phyloP scores from a whole-genome alignment of 2,797 vertebrate genomes.

The Eupleurogrammus muticus region DNA sequence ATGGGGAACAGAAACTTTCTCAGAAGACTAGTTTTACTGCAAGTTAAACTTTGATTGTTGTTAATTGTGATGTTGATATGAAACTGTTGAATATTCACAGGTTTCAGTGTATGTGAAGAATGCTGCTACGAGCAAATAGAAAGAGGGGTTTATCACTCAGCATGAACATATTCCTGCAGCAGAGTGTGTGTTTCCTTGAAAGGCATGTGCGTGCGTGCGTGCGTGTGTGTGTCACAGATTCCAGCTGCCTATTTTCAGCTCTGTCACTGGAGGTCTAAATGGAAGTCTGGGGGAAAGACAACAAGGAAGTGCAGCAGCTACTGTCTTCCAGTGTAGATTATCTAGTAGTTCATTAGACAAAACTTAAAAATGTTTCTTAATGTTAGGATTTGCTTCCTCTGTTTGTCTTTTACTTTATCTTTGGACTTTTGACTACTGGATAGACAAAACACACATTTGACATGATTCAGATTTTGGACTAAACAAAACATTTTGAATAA shows the following conservation, averaged over 20 bases:
- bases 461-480: not conserved
- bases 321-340: not conserved
- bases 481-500: no score
- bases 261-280: conserved; percentile 5
- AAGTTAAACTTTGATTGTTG: not conserved
- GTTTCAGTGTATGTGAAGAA: conserved; percentile 15
- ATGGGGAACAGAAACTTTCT: not conserved
- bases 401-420: not conserved
- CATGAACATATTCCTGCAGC: conserved; percentile 47
- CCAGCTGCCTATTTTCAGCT: conserved; percentile 36
- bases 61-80: not conserved
- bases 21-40: conserved; percentile 2
- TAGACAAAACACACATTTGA: not conserved
- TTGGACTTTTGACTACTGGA: no score
- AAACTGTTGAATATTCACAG: conserved; percentile 12
- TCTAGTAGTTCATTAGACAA: not conserved
- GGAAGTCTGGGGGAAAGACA: not conserved
- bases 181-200: conserved; percentile 29
- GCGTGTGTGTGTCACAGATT: conserved; percentile 14
- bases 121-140: conserved; percentile 42
- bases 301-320: not conserved
- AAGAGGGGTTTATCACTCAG: conserved; percentile 40
- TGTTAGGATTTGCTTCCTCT: not conserved
- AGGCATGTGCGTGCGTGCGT: conserved; percentile 22
- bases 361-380: no score